These are phyloP conservation scores for Cheilosia vulpina DNA, from an alignment of 2,888 invertebrate genomes.

Conservation along the genomic window DNA sequence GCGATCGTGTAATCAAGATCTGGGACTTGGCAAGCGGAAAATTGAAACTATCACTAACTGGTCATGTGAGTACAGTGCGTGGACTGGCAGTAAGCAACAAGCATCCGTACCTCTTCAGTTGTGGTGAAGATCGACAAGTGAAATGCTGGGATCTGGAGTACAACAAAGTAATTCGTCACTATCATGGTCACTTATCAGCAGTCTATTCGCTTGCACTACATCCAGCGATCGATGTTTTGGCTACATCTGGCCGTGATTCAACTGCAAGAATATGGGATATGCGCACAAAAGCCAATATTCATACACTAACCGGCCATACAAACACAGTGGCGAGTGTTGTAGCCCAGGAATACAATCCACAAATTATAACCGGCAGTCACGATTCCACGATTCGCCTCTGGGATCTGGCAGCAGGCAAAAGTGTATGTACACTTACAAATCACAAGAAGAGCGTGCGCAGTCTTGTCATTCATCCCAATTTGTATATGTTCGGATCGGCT, in stretches of 20 bases:
- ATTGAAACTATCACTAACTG: constrained; percentile 97
- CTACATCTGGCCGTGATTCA: constrained; percentile 97
- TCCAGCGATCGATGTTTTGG: constrained; percentile 96
- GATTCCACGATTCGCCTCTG: constrained; percentile 98
- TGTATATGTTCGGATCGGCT: constrained; percentile 97
- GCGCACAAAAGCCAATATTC: constrained; percentile 99
- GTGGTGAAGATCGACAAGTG: constrained; percentile 99
- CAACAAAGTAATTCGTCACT: constrained; percentile 98
- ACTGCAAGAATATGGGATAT: constrained; percentile 99
- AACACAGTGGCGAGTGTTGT: constrained; percentile 98
- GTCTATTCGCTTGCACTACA: constrained; percentile 97
- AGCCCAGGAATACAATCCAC: constrained; percentile 96
- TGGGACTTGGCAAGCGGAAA: constrained; percentile 99
- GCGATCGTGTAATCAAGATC: constrained; percentile 99
- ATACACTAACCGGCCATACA: constrained; percentile 97
- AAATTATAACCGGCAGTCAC: constrained; percentile 96
- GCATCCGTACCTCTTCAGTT: constrained; percentile 99
- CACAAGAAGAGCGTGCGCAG: constrained; percentile 98
- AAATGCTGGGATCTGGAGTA: constrained; percentile 99
- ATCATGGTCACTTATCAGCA: constrained; percentile 99
- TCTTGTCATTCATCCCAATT: constrained; percentile 89
- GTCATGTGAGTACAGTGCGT: constrained; percentile 98
- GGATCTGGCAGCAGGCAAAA: constrained; percentile 98
- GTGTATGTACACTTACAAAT: constrained; percentile 97
- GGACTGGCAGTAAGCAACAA: constrained; percentile 96